Evolutionary conservation across 2,797 vertebrate genomes (phyloP), one percentile per base, ranked within the genome.

Genomic region (Sternotherus odoratus): DNA sequence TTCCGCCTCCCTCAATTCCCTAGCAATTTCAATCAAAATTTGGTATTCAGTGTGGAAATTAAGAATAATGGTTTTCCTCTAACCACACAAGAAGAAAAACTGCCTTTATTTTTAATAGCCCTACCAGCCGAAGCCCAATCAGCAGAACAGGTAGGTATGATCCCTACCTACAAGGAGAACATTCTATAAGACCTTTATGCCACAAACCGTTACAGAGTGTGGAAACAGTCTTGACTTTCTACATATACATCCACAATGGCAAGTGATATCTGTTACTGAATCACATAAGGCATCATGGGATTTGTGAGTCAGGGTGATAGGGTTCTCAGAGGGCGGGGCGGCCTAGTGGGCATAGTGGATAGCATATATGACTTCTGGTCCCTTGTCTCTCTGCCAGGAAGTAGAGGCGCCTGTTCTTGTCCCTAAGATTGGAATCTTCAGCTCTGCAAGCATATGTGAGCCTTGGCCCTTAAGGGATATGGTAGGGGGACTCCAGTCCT

Each of bases 1-100:
- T 84, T 28, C 54, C 43, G 91, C 48, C 56, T 53, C 21, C 36
- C 43, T 83, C 43, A 11, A 48, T 89, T 88, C 89, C 53, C 90
- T 93, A 56, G n/a, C 49, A 89, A 83, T 77, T 83, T 17, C 39
- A 93, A 36, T 8, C 72, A 86, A 54, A 90, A 81, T 2, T 75
- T 81, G 80, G 8, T 77, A 79, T 77, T 83, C 8, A n/a, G n/a
- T 43, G 43, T 43, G 43, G 43, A 43, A 43, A 43, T 43, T 43
- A 43, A 43, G 90, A 23, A 81, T 93, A 92, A 88, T 50, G 13
- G 9, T 23, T 91, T 93, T 46, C 33, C 11, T 10, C 48, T 48
- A 77, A 50, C 3, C 85, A 46, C 2, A 49, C 56, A 83, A 78
- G 77, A 24, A 69, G 30, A 75, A 69, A 48, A 75, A 5, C n/a